Evolutionary conservation across 2,888 invertebrate genomes (phyloP), one percentile per base, ranked within the genome.

Genomic region (Rhodophaea formosa): DNA sequence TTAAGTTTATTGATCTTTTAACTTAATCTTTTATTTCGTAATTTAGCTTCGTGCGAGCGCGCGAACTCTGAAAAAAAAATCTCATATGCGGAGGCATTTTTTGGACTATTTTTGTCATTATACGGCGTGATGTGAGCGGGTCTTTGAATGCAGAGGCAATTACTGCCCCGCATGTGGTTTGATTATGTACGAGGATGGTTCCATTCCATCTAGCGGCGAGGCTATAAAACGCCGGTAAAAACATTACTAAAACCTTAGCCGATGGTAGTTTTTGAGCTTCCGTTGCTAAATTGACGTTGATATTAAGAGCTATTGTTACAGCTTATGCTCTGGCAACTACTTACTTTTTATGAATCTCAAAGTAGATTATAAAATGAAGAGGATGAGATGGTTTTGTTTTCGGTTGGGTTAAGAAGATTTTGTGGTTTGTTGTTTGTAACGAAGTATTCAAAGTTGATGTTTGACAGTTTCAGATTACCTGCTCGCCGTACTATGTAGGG

Each of bases 1-100:
- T 91, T 90, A 91, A 90, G 90, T 91, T 91, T 91, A 91, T 91
- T 91, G 91, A 90, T 91, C 90, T 90, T 90, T 91, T 90, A 90
- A 89, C 82, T 90, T 90, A 90, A 91, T 91, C 91, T 91, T 91
- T 91, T 91, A 90, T 91, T 90, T 91, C 87, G 90, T 91, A 90
- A 91, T 91, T 91, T 90, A 88, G 87, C 84, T 90, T 69, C 79
- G 79, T 81, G 84, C 84, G 82, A 86, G 86, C 84, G 83, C 87
- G 89, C 89, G 87, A 88, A 89, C 82, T 87, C 82, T 78, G 76
- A 80, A 90, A 90, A 86, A 90, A 90, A 87, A 75, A 89, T 86
- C 89, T 90, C 88, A 88, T 91, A 90, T 89, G 89, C 88, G 78
- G 82, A 80, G 83, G 76, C 77, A 83, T 88, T 90, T 91, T 91